phyloP scores from a whole-genome alignment of 2,888 invertebrate species.

The Napeogenes sylphis region DNA sequence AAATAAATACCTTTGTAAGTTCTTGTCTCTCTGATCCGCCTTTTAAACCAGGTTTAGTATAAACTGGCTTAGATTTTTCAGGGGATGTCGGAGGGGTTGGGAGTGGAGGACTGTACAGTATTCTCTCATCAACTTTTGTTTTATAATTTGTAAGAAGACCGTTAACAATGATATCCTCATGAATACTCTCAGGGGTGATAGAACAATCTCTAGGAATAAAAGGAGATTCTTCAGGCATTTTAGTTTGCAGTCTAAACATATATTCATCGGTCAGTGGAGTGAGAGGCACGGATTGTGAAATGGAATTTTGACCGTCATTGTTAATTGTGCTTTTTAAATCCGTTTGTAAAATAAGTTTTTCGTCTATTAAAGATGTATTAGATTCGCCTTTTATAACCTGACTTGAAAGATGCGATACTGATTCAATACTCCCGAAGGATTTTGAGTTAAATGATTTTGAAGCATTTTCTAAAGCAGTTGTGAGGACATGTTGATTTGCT shows the following conservation, averaged over 20 bases:
- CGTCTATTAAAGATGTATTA: conserved; percentile 5
- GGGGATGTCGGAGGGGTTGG: conserved; percentile 52
- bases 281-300: conserved; percentile 53
- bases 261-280: conserved; percentile 69
- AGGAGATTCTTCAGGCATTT: conserved; percentile 51
- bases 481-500: not conserved
- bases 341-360: conserved; percentile 23
- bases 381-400: conserved; percentile 10
- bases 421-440: not conserved
- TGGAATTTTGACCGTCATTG: conserved; percentile 28
- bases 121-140: conserved; percentile 45
- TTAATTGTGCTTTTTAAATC: conserved; percentile 10
- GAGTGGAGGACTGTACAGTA: conserved; percentile 59
- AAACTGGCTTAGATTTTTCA: conserved; percentile 43
- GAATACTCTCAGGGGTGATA: conserved; percentile 39
- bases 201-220: conserved; percentile 46
- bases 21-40: conserved; percentile 38
- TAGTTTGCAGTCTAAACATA: conserved; percentile 55
- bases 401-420: not conserved
- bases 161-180: conserved; percentile 64
- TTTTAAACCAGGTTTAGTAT: conserved; percentile 44
- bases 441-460: not conserved
- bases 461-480: not conserved
- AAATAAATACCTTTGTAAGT: conserved; percentile 41
- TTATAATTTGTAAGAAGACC: conserved; percentile 62